Base-by-base conservation (phyloP, 1,140 invertebrate species). In the Gonioctena quinquepunctata region DNA sequence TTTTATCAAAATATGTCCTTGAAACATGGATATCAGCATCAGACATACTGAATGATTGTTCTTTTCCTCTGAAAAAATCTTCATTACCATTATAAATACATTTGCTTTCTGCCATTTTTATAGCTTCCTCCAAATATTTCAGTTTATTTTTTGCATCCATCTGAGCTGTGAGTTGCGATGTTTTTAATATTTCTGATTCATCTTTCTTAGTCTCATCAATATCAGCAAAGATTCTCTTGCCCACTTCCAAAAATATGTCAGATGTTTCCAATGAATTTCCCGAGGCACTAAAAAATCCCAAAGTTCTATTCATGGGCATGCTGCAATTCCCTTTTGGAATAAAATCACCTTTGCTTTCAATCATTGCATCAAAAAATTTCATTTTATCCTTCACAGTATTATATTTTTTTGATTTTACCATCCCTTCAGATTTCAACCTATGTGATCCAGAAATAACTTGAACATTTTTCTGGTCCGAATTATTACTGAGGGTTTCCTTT, bases 1-100 rank as follows among this genome's bases (percentile, higher is more conserved):
- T 67, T 59, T 82, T 78, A 59, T 76, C 50, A 64, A 81, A 78
- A 13, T 79, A 19, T 49, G 65, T 68, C 60, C 74, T 77, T 3
- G 77, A 77, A 75, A 75, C 80, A 16, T 27, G 60, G 48, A 61
- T 16, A 73, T 8, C 26, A n/a, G 68, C 49, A 5, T 69, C 16
- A 33, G 75, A 70, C 61, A 74, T 8, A 52, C 50, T 66, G 50
- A 76, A 42, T 59, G 0, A 27, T 59, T 69, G 71, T 11, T 66
- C 66, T 27, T 73, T 75, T 61, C 71, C 62, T 33, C 68, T 73
- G 28, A 59, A 21, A 72, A 73, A 77, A 26, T 42, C 13, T 48
- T n/a, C 33, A 48, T 60, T 23, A 7, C 3, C 52, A 4, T 0
- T 54, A 1, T 3, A 16, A 54, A 2, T 3, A 8, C 3, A 13